Evolutionary conservation across 2,888 invertebrate genomes (phyloP).

Genomic region (Watsonalla binaria): DNA sequence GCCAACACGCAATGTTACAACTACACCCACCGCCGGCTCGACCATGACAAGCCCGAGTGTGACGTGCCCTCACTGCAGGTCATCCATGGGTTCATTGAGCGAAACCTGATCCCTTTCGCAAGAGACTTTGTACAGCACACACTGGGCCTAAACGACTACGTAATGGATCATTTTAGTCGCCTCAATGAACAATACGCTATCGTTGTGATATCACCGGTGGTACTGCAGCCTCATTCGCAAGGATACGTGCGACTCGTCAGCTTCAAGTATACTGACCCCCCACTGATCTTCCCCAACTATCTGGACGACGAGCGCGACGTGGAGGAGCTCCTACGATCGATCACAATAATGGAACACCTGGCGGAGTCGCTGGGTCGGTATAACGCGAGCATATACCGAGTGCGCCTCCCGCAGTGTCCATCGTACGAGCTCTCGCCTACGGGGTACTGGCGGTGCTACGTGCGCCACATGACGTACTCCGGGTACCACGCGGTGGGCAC

Average conservation of each 20-base stretch:
- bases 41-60: slow-evolving; percentile 31
- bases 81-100: slow-evolving; percentile 37
- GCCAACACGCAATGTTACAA: slow-evolving; percentile 49
- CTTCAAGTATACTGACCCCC: slow-evolving; percentile 29
- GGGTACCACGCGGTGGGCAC: slow-evolving; percentile 51
- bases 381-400: slow-evolving; percentile 30
- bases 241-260: slow-evolving; percentile 43
- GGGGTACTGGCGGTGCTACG: slow-evolving; percentile 52
- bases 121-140: slow-evolving; percentile 17
- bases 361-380: slow-evolving; percentile 19
- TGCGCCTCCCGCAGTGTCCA: slow-evolving; percentile 38
- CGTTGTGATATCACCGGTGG: slow-evolving; percentile 32
- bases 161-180: slow-evolving; percentile 29
- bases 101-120: slow-evolving; percentile 18
- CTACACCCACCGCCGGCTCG: slow-evolving; percentile 20
- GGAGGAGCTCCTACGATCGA: slow-evolving; percentile 32
- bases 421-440: slow-evolving; percentile 6
- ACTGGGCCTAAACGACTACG: slow-evolving; percentile 20
- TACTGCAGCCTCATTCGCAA: slow-evolving; percentile 39
- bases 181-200: slow-evolving; percentile 31
- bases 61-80: slow-evolving; percentile 43
- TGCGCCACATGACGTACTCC: slow-evolving; percentile 44
- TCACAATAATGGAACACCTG: slow-evolving; percentile 39
- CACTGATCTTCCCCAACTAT: slow-evolving; percentile 46
- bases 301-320: slow-evolving; percentile 39